Evolutionary conservation across 2,888 invertebrate species (phyloP).

Genomic region (Lepidochitona cinerea): DNA sequence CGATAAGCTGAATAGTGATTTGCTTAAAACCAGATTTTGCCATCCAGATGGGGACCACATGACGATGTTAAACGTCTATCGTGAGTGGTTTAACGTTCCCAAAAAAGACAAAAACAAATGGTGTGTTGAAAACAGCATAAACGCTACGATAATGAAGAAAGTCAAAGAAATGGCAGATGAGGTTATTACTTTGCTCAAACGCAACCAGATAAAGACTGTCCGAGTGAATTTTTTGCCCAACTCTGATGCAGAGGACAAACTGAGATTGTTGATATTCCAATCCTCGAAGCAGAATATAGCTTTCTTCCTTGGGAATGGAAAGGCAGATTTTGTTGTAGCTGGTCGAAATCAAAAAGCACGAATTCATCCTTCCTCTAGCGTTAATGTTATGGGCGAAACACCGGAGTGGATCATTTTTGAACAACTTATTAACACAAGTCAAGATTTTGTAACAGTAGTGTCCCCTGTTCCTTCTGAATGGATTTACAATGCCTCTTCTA

Average conservation of each 20-base stretch:
- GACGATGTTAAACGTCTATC: constrained; percentile 55
- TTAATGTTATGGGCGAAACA: constrained; percentile 37
- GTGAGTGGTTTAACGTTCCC: constrained; percentile 48
- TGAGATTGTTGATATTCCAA: constrained; percentile 44
- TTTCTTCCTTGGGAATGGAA: constrained; percentile 51
- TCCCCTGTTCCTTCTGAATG: constrained; percentile 49
- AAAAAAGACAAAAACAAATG: constrained; percentile 53
- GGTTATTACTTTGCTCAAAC: constrained; percentile 37
- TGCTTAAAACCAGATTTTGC: constrained; percentile 53
- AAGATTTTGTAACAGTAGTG: constrained; percentile 52
- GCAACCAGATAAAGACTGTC: constrained; percentile 36
- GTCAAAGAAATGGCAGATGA: constrained; percentile 52
- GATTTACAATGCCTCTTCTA: constrained; percentile 33
- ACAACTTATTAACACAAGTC: constrained; percentile 50
- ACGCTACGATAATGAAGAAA: constrained; percentile 60
- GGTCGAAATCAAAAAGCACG: constrained; percentile 39
- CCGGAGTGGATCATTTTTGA: constrained; percentile 61
- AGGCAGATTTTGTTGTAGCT: constrained; percentile 52
- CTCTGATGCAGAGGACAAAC: background rate
- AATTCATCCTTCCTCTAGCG: constrained; percentile 59
- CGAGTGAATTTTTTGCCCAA: constrained; percentile 26
- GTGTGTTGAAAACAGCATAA: constrained; percentile 65
- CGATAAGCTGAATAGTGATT: constrained; percentile 51
- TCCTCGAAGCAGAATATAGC: constrained; percentile 48
- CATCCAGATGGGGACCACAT: constrained; percentile 58